These are phyloP conservation scores for Drosophila elegans DNA, from an alignment of 1,140 invertebrate genomes.

Conservation along the genomic window DNA sequence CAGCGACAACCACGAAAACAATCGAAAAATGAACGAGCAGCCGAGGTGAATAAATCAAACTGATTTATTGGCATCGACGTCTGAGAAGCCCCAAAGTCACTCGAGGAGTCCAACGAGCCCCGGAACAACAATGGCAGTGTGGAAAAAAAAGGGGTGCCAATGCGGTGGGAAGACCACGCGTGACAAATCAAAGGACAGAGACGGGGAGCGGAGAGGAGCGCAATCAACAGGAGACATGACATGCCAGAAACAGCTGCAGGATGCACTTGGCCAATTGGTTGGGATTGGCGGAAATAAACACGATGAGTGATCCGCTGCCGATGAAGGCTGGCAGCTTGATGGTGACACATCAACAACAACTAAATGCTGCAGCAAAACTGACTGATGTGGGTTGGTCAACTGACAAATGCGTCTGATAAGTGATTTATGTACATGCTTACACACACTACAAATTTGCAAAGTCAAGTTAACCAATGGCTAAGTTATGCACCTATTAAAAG, in stretches of 20 bases:
- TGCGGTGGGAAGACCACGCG: slow-evolving; percentile 34
- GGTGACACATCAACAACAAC: slow-evolving; percentile 16
- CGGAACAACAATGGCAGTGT: slow-evolving; percentile 45
- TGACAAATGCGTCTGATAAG: slow-evolving; percentile 4
- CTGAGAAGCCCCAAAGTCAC: slow-evolving; percentile 48
- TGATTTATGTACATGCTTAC: background rate
- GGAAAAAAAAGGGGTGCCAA: slow-evolving; percentile 18
- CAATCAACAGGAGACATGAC: slow-evolving; percentile 6
- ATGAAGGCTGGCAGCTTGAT: slow-evolving; percentile 9
- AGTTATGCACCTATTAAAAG: too few species aligned
- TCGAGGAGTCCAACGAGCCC: slow-evolving; percentile 22
- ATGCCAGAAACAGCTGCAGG: slow-evolving; percentile 25
- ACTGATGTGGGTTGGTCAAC: slow-evolving; percentile 3
- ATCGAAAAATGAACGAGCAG: slow-evolving; percentile 58
- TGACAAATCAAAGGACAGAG: slow-evolving; percentile 56
- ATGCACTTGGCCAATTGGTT: slow-evolving; percentile 52
- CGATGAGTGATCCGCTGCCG: slow-evolving; percentile 28
- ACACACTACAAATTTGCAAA: too few species aligned
- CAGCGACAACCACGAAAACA: slow-evolving; percentile 60
- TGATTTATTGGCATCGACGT: slow-evolving; percentile 75
- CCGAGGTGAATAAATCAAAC: slow-evolving; percentile 78
- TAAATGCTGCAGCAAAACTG: background rate
- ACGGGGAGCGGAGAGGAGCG: slow-evolving; percentile 21
- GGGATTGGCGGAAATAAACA: slow-evolving; percentile 23
- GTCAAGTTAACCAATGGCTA: too few species aligned